Conservation (phyloP, 2,113 vertebrate genomes). For the Dascyllus trimaculatus region DNA sequence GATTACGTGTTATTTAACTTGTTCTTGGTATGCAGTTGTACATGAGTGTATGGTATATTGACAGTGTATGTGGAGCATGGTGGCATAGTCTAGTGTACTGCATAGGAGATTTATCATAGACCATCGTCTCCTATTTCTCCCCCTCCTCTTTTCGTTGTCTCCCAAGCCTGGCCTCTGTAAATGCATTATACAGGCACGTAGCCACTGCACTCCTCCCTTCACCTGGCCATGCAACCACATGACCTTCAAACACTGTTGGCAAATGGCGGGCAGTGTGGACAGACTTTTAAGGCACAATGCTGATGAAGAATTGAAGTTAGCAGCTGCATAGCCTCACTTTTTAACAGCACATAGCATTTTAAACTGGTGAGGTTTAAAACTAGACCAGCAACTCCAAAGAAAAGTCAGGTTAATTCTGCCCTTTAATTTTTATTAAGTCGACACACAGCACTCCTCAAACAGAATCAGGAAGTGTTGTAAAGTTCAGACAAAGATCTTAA, state of each 20-base stretch:
- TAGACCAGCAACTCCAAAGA: conserved; percentile 8
- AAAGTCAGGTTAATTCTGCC: conserved; percentile 12
- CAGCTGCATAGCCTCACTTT: conserved; percentile 22
- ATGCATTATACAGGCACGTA: conserved; percentile 75
- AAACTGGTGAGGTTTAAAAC: not conserved
- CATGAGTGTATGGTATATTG: conserved; percentile 51
- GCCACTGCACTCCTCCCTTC: conserved; percentile 44
- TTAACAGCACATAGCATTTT: conserved; percentile 4
- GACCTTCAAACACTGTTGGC: conserved; percentile 56
- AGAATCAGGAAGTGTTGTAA: conserved; percentile 55
- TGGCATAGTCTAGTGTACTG: conserved; percentile 19
- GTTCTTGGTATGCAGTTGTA: conserved; percentile 46
- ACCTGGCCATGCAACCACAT: conserved; percentile 52
- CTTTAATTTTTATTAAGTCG: conserved; percentile 37
- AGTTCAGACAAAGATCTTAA: conserved; percentile 24
- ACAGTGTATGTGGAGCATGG: conserved; percentile 40
- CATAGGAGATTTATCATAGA: conserved; percentile 48
- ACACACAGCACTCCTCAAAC: conserved; percentile 27
- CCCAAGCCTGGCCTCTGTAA: conserved; percentile 41
- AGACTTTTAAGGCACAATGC: not conserved
- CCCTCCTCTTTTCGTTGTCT: not conserved
- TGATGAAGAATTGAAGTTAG: conserved; percentile 13
- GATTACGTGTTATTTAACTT: conserved; percentile 53
- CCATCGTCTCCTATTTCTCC: conserved; percentile 15
- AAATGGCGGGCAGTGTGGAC: conserved; percentile 36